phyloP scores from a whole-genome alignment of 2,888 invertebrate species.

The Punctoribates punctum region DNA sequence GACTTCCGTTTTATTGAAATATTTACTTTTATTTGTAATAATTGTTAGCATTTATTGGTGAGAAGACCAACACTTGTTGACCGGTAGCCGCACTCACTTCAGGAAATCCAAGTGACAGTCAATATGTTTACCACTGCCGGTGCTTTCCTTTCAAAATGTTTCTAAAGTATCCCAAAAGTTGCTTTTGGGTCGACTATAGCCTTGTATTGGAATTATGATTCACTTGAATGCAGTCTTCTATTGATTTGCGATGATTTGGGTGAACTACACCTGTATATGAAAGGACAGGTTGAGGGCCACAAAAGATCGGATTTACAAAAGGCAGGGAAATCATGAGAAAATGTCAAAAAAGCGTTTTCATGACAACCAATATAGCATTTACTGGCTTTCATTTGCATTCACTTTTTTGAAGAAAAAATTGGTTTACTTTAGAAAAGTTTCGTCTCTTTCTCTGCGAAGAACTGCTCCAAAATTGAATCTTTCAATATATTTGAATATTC shows the following conservation, averaged over 20 bases:
- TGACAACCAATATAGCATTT: background rate
- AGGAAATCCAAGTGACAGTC: no score
- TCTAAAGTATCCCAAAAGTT: no score
- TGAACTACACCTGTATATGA: slow-evolving; percentile 28
- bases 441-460: background rate
- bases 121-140: no score
- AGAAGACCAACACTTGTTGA: no score
- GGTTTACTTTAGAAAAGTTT: background rate
- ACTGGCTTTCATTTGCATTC: background rate
- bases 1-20: no score
- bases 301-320: background rate
- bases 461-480: no score
- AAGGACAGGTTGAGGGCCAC: slow-evolving; percentile 11
- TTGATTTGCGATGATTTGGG: background rate
- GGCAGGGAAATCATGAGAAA: slow-evolving; percentile 26
- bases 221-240: background rate
- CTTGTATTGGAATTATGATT: background rate
- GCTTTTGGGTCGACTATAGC: no score
- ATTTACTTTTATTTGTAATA: no score
- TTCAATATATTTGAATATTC: no score
- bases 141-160: no score
- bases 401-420: background rate
- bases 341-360: slow-evolving; percentile 16
- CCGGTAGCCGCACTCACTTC: no score
- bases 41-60: no score